Base-by-base conservation (phyloP, 2,113 vertebrate genomes). In the Brachyhypopomus gauderio region DNA sequence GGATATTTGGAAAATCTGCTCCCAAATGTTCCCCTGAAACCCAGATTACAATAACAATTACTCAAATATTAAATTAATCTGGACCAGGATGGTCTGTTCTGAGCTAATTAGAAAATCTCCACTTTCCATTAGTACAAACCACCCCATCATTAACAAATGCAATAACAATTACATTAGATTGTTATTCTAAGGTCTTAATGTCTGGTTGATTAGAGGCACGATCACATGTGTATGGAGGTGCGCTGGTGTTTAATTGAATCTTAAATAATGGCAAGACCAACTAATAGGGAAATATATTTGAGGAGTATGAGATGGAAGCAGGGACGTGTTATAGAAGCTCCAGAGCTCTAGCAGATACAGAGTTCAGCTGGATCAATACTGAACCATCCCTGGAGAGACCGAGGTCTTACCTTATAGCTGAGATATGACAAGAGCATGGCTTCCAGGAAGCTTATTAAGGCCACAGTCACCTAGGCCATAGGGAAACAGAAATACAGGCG, bases 361-460 rank as follows among this genome's bases (percentile, higher is more conserved):
- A 48, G 56, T 75, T 78, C 25, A 55, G 69, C 23, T 45, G 36
- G 52, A 70, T 78, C 56, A 30, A 52, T 56, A 55, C 23, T 52
- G 25, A 59, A 8, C 20, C 25, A 23, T 64, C 23, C 12, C 58
- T 70, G 9, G 23, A 30, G 27, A 41, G 14, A 82, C 55, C 67
- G 62, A 52, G 17, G 59, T 27, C 94, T 91, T 90, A 98, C 97
- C 94, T 99, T 99, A 93, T 99, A 99, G 94, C 98, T 98, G 89
- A 99, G 96, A 94, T 99, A 99, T 83, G 94, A 98, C 87, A 98
- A 95, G 17, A 99, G 96, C 95, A 98, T 96, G 34, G 97, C 97
- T 94, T 99, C 97, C 86, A 98, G 92, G 80, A 99, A 99, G 89
- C 98, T 96, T 89, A 98, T 98, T 63, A 96, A 88, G 70, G 97